A percentile compares a stretch with the other conserved stretches of the same genome.
Conservation (phyloP, 2,888 invertebrate genomes). For the Trachelus tabidus region DNA sequence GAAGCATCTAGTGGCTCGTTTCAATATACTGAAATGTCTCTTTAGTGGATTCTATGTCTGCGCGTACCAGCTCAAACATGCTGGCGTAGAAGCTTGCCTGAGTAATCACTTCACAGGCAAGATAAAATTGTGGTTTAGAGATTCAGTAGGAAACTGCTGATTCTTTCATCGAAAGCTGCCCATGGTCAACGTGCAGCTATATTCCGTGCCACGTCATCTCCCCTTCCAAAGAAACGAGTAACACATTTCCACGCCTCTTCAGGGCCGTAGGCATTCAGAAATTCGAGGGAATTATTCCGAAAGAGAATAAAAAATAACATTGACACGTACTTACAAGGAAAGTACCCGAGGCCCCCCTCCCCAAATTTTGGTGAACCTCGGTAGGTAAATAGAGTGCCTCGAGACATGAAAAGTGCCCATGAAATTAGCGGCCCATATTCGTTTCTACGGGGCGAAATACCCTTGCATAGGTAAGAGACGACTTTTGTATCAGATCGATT, state of each 20-base stretch:
- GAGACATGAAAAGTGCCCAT: too few species aligned
- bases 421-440: too few species aligned
- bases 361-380: too few species aligned
- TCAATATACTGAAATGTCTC: not conserved
- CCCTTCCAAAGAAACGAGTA: conserved; percentile 8
- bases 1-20: not conserved
- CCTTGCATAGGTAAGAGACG: too few species aligned
- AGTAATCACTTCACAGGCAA: not conserved
- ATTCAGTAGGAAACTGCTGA: conserved; percentile 1
- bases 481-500: too few species aligned
- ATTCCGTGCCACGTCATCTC: conserved; percentile 24
- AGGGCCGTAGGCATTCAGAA: not conserved
- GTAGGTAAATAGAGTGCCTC: too few species aligned
- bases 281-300: not conserved
- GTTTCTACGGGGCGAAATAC: too few species aligned
- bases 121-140: not conserved
- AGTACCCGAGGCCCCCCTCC: too few species aligned
- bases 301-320: not conserved
- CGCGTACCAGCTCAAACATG: not conserved
- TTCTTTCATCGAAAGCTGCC: conserved; percentile 8
- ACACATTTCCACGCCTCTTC: conserved; percentile 13
- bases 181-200: conserved; percentile 7
- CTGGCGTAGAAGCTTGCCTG: not conserved
- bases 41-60: not conserved
- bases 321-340: not conserved